A percentile compares a stretch with the other conserved stretches of the same genome.
These are phyloP conservation scores for Physeter macrocephalus DNA, from an alignment of 2,113 vertebrate genomes.

Conservation along the genomic window DNA sequence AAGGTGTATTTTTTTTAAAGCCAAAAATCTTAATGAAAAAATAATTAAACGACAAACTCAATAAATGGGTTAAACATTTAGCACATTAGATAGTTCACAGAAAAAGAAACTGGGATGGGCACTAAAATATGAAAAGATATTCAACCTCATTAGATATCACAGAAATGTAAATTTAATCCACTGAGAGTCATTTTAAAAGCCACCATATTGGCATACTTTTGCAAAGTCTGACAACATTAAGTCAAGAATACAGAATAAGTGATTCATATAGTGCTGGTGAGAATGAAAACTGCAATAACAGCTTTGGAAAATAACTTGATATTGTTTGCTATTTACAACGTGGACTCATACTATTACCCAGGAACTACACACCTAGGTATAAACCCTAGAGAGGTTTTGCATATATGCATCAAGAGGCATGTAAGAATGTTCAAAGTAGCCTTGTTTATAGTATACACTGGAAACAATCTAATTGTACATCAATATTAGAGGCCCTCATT, in stretches of 20 bases:
- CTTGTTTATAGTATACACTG: not conserved
- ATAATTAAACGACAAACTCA: not conserved
- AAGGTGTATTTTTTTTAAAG: not conserved
- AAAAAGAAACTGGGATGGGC: not conserved
- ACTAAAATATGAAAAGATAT: not conserved
- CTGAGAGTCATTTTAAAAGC: not conserved
- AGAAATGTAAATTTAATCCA: not conserved
- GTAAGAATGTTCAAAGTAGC: not conserved
- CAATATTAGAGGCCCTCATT: not conserved
- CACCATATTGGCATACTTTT: not conserved
- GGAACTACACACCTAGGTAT: not conserved
- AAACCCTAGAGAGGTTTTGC: rapidly evolving
- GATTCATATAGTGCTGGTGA: not conserved
- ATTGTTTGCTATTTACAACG: not conserved
- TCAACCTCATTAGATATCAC: not conserved
- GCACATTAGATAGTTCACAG: not conserved
- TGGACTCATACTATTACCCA: not conserved
- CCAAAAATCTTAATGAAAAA: not conserved
- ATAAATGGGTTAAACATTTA: not conserved
- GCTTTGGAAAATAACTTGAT: not conserved
- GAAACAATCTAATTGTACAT: not conserved
- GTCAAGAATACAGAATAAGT: not conserved
- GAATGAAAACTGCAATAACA: not conserved
- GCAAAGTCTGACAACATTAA: not conserved
- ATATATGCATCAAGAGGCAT: not conserved